Conservation (phyloP, 2,797 vertebrate species). For the Threskiornis aethiopicus region DNA sequence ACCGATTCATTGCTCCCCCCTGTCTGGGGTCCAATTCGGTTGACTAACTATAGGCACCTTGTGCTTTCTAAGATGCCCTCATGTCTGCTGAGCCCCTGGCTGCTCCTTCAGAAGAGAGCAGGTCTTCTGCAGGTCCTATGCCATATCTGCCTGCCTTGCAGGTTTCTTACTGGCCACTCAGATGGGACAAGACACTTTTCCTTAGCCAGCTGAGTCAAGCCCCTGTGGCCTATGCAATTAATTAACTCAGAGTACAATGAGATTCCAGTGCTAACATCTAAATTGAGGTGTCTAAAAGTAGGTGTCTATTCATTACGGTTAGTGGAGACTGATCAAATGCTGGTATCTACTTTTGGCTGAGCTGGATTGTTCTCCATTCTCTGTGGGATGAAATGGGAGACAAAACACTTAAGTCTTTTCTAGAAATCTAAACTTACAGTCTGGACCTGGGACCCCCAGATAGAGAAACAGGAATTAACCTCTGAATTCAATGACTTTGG, state of each 20-base stretch:
- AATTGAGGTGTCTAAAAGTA: background rate
- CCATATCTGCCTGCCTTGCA: background rate
- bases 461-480: background rate
- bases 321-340: background rate
- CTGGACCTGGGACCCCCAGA: background rate
- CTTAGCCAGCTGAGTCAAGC: background rate
- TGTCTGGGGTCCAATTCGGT: background rate
- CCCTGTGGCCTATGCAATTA: background rate
- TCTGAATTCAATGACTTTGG: background rate
- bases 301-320: background rate
- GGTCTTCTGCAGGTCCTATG: background rate
- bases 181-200: background rate
- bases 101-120: background rate
- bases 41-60: background rate
- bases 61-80: background rate
- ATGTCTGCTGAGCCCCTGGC: background rate
- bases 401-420: background rate
- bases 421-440: background rate
- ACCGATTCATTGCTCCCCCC: accelerated
- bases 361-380: background rate
- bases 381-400: background rate
- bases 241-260: background rate
- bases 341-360: background rate
- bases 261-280: background rate
- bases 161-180: background rate